A percentile compares a stretch with the other conserved stretches of the same genome.
phyloP scores from a whole-genome alignment of 2,113 vertebrate species.

The Pantherophis guttatus region DNA sequence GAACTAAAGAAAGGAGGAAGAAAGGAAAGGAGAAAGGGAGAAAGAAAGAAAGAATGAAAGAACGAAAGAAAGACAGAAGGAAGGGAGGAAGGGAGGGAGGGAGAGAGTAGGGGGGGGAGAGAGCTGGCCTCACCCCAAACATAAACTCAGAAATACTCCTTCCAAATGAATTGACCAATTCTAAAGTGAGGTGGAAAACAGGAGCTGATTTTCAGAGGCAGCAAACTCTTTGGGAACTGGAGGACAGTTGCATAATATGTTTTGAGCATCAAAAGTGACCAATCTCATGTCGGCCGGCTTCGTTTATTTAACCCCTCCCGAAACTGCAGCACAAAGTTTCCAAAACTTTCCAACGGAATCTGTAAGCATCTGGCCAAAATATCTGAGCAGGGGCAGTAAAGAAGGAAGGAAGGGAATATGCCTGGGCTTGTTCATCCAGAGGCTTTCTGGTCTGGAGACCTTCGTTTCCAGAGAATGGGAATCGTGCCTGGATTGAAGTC shows the following conservation, averaged over 20 bases:
- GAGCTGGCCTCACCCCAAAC: background rate
- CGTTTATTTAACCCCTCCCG: background rate
- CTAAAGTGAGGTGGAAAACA: background rate
- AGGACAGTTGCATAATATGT: background rate
- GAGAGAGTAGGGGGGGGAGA: background rate
- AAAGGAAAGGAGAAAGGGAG: no score
- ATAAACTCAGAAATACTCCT: background rate
- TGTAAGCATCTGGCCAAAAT: background rate
- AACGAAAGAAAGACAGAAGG: no score
- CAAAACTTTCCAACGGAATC: background rate
- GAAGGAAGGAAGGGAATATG: background rate
- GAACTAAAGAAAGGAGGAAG: no score
- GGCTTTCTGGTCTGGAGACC: background rate
- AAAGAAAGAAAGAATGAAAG: no score
- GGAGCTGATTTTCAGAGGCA: background rate
- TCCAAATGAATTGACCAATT: background rate
- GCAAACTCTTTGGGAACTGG: background rate
- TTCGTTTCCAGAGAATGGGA: background rate
- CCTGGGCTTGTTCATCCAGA: conserved; percentile 6
- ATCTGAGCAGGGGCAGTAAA: background rate
- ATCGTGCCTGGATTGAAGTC: background rate
- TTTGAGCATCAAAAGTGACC: background rate
- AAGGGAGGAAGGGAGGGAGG: background rate
- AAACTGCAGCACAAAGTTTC: background rate
- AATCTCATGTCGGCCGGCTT: background rate